A percentile compares a stretch with the other conserved stretches of the same genome.
Conservation (phyloP, 2,113 vertebrate species). For the Natator depressus region DNA sequence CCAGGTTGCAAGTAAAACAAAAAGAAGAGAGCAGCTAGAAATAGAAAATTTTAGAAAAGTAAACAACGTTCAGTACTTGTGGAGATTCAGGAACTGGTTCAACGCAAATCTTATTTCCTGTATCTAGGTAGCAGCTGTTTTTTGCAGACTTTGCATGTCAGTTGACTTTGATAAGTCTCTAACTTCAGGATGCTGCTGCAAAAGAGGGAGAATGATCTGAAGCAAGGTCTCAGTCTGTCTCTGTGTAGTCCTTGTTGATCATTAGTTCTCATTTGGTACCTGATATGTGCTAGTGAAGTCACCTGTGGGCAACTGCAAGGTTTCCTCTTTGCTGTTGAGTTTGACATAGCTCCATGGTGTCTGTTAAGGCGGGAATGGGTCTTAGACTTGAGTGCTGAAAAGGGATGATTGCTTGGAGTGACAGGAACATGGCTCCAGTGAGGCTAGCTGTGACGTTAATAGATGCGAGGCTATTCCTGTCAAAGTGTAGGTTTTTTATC, state of each 20-base stretch:
- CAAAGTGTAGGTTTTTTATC: neutral
- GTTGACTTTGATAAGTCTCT: neutral
- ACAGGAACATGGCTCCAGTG: neutral
- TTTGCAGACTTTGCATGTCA: neutral
- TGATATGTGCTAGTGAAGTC: neutral
- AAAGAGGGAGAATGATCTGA: neutral
- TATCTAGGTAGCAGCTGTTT: neutral
- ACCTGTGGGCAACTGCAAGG: rapidly evolving
- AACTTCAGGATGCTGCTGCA: neutral
- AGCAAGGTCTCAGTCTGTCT: neutral
- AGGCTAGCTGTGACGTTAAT: neutral
- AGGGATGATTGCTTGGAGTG: neutral
- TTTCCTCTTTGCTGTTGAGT: rapidly evolving
- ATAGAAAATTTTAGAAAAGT: neutral
- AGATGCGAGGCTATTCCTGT: no score
- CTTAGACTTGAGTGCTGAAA: rapidly evolving
- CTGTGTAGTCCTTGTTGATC: neutral
- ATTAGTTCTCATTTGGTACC: neutral
- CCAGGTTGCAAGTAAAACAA: neutral
- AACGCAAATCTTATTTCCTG: neutral
- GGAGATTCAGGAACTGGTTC: neutral
- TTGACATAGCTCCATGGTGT: rapidly evolving
- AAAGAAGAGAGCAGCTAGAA: rapidly evolving
- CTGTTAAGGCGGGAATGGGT: neutral
- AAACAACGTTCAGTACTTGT: neutral